phyloP scores from a whole-genome alignment of 1,140 invertebrate species.

The Magallana angulata region DNA sequence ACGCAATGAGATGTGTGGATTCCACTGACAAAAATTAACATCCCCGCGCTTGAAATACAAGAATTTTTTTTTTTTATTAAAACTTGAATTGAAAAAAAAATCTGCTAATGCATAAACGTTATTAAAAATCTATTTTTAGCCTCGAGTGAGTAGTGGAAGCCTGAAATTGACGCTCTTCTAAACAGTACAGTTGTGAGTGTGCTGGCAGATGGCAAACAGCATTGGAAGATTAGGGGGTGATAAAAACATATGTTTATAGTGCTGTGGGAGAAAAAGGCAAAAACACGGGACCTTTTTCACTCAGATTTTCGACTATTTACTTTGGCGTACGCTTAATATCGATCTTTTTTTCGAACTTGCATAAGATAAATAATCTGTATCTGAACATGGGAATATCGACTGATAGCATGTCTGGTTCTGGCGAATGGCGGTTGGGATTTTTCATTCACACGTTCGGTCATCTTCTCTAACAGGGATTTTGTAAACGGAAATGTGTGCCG shows the following conservation, averaged over 20 bases:
- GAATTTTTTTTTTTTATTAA: too few relatives aligned
- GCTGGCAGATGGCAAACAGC: background rate
- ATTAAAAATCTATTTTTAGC: constrained; percentile 33
- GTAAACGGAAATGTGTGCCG: constrained; percentile 34
- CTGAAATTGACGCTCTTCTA: background rate
- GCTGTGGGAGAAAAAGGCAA: background rate
- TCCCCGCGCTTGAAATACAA: too few relatives aligned
- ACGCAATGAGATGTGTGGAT: too few relatives aligned
- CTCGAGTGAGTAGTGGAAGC: background rate
- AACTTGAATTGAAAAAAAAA: too few relatives aligned
- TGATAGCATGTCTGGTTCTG: constrained; percentile 21
- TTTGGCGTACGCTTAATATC: constrained; percentile 1
- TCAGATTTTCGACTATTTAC: constrained; percentile 34
- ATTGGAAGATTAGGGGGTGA: background rate
- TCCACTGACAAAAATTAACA: too few relatives aligned
- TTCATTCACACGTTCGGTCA: constrained; percentile 23
- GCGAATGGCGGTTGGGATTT: constrained; percentile 2
- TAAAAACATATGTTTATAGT: constrained; percentile 15
- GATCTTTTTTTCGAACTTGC: constrained; percentile 18
- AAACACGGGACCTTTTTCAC: background rate
- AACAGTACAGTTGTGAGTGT: background rate
- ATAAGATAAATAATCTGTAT: constrained; percentile 25
- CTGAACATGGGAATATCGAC: constrained; percentile 13
- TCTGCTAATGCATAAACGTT: constrained; percentile 52
- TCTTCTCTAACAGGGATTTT: background rate